phyloP scores from a whole-genome alignment of 2,888 invertebrate species.

The Stramonita haemastoma region DNA sequence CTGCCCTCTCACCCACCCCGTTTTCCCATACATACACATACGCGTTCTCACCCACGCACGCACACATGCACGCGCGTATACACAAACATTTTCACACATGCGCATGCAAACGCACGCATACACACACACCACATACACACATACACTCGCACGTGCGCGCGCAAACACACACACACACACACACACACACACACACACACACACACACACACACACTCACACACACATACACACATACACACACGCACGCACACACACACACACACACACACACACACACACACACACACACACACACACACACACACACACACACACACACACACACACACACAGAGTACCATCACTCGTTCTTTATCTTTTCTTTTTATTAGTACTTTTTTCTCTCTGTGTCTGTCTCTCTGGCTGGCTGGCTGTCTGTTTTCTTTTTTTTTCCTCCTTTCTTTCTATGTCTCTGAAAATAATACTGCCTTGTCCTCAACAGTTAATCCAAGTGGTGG shows the following conservation, averaged over 20 bases:
- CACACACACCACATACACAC: constrained; percentile 25
- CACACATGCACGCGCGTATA: neutral
- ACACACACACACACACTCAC: neutral
- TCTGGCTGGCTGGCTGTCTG: neutral
- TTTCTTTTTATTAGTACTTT: too few relatives aligned
- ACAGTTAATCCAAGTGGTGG: too few relatives aligned
- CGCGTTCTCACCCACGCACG: neutral
- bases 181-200: constrained; percentile 7
- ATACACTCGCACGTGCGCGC: constrained; percentile 25
- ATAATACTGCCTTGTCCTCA: too few relatives aligned
- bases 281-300: constrained; percentile 30
- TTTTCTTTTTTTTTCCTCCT: neutral
- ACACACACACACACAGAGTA: constrained; percentile 23
- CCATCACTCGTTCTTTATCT: neutral
- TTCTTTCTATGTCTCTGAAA: neutral
- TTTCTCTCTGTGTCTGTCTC: neutral
- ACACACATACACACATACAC: neutral
- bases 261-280: constrained; percentile 26
- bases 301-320: constrained; percentile 5
- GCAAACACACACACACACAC: constrained; percentile 17
- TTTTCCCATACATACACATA: neutral
- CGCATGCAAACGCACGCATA: neutral
- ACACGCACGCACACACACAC: neutral
- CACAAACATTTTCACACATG: neutral
- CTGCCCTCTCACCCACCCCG: too few relatives aligned